These are phyloP conservation scores for Liopterus haemorrhoidalis DNA, from an alignment of 2,888 invertebrate species.

Conservation along the genomic window DNA sequence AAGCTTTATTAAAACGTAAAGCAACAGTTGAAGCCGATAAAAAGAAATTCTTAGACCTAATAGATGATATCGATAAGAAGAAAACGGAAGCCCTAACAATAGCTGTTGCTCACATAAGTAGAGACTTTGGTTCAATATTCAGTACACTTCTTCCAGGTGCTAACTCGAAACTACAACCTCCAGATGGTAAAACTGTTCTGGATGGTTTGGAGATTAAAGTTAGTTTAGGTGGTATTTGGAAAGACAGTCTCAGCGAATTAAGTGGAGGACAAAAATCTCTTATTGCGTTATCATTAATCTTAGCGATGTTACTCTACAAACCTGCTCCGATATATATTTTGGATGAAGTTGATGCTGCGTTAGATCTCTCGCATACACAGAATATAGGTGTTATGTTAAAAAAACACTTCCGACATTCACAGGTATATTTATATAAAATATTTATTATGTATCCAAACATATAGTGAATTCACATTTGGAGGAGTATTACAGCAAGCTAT, in stretches of 20 bases:
- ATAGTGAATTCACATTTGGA: too few species aligned
- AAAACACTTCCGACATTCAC: constrained; percentile 81
- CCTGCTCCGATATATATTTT: constrained; percentile 98
- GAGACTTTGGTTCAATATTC: constrained; percentile 94
- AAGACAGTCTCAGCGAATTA: constrained; percentile 90
- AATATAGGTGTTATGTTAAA: constrained; percentile 96
- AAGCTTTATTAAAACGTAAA: constrained; percentile 58
- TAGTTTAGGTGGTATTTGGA: constrained; percentile 90
- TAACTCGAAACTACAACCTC: constrained; percentile 75
- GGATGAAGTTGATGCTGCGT: constrained; percentile 97
- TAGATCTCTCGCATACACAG: constrained; percentile 97
- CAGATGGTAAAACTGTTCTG: constrained; percentile 64
- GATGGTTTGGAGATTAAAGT: constrained; percentile 88
- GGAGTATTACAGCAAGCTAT: too few species aligned
- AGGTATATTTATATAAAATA: constrained; percentile 48
- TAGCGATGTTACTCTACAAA: constrained; percentile 93
- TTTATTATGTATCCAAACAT: too few species aligned
- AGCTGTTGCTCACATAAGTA: constrained; percentile 83
- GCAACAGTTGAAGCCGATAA: constrained; percentile 68
- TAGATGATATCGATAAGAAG: constrained; percentile 83
- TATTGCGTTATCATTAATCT: constrained; percentile 90
- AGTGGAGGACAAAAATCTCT: constrained; percentile 96
- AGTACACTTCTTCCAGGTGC: constrained; percentile 85
- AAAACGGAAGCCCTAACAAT: constrained; percentile 74
- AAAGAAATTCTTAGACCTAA: constrained; percentile 66